Base-by-base conservation (phyloP, 1,140 invertebrate species). In the Papilio xuthus region DNA sequence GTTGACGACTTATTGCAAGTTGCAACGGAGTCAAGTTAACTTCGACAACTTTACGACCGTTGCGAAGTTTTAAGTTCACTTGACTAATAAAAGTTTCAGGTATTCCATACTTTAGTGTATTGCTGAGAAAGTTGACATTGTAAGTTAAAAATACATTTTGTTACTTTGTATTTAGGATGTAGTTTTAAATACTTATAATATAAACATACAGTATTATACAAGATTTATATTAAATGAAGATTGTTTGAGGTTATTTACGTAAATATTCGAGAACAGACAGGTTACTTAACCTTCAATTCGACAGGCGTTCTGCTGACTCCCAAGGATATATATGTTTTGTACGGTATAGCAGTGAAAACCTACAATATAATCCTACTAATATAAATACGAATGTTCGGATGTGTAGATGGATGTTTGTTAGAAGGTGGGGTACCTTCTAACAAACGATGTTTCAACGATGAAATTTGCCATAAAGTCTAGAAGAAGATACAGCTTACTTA, bases 21-120 rank as follows among this genome's bases (percentile, higher is more conserved):
- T 47, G 71, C 71, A 47, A 23, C 20, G 1, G 41, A 73, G 71
- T 73, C 37, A 20, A 70, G 69, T 70, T 42, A 15, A 70, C 69
- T 70, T 67, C 23, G 60, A 28, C 60, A 67, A 73, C 37, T 73
- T 73, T 73, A 47, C 37, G 71, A 73, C 20, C 71, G 37, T 73
- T 28, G 37, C 8, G 3, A 73, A 73, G 42, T 73, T 73, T 73
- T 73, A 73, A 73, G 71, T 73, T 73, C 42, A 47, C 41, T 47
- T 20, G 10, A 50, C n/a, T 73, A 44, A 73, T 42, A 42, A 73
- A 42, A 67, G 26, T 67, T 67, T 67, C 60, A 67, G 60, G 60
- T 67, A 67, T 67, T 67, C 26, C 13, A n/a, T 67, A 67, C 60
- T 67, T 67, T 32, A 67, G 26, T 1, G 23, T 67, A 42, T 47